Evolutionary conservation across 2,888 invertebrate genomes (phyloP), one percentile per base, ranked within the genome.

Genomic region (Athetis lepigone): DNA sequence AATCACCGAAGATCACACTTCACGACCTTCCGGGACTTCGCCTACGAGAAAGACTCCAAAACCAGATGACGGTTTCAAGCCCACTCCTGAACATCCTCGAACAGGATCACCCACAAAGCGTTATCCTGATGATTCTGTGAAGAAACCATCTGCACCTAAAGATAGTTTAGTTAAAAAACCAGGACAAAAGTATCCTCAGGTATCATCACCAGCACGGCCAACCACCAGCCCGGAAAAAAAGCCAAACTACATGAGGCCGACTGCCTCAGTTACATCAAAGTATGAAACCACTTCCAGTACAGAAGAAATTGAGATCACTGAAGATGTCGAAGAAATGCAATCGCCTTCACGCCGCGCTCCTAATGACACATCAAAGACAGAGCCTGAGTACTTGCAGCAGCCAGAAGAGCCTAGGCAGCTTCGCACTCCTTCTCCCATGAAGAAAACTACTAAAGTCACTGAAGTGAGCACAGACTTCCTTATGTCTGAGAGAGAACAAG

Each of bases 401-500:
- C 68, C 79, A 27, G 78, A 83, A 50, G 82, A 82, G 62, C 68
- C 71, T 11, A 79, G 78, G 64, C 79, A 80, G 49, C 69, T 79
- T 5, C 75, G 85, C 18, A 83, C 85, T 55, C 85, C 84, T 55
- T 87, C 86, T 18, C 87, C 85, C n/a, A 74, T 73, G n/a, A 88
- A 88, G 69, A 84, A 83, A 64, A 60, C 59, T 8, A 75, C 68
- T 9, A 78, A 69, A 56, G 68, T 74, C 13, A 83, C 80, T 23
- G 86, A 88, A 68, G 67, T 83, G 0, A 87, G 63, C 37, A 82
- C 81, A 27, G 85, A 88, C 40, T 90, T 92, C 51, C 84, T 92
- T 7, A 73, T 84, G 29, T 88, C 90, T 3, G 93, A 95, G 79
- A 87, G 89, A 78, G 92, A 93, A 79, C 89, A 90, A 75, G 91